Evolutionary conservation across 2,113 vertebrate species (phyloP).

Genomic region (Trematomus loennbergii): DNA sequence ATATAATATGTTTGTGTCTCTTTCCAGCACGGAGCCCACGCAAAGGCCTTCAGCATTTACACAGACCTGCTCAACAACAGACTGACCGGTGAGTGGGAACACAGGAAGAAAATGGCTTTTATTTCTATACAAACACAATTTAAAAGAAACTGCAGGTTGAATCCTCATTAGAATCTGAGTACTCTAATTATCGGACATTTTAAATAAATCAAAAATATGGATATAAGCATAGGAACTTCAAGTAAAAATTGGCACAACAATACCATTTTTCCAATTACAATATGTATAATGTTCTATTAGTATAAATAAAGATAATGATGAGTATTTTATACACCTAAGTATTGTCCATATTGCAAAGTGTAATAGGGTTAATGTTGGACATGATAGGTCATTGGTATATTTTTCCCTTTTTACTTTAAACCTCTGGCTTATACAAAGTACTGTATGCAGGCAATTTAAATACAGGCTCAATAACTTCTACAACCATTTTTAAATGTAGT

Average conservation of each 20-base stretch:
- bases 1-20: conserved; percentile 2
- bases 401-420: neutral
- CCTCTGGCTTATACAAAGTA: neutral
- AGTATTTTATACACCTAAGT: no score
- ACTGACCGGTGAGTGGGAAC: conserved; percentile 84
- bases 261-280: no score
- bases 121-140: neutral
- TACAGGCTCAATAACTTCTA: neutral
- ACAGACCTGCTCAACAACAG: conserved; percentile 90
- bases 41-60: conserved; percentile 88
- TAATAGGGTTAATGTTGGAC: no score
- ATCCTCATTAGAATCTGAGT: no score
- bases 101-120: neutral
- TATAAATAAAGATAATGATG: no score
- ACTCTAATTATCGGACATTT: no score
- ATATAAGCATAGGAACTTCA: no score
- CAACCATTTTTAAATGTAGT: neutral
- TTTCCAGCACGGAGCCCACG: conserved; percentile 84
- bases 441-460: neutral
- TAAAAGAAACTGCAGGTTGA: no score
- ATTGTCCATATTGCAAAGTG: no score
- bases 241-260: neutral
- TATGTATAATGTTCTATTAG: no score
- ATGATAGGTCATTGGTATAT: no score
- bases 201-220: no score